These are phyloP conservation scores for Brienomyrus longianalis DNA, from an alignment of 2,113 vertebrate species.

Conservation along the genomic window DNA sequence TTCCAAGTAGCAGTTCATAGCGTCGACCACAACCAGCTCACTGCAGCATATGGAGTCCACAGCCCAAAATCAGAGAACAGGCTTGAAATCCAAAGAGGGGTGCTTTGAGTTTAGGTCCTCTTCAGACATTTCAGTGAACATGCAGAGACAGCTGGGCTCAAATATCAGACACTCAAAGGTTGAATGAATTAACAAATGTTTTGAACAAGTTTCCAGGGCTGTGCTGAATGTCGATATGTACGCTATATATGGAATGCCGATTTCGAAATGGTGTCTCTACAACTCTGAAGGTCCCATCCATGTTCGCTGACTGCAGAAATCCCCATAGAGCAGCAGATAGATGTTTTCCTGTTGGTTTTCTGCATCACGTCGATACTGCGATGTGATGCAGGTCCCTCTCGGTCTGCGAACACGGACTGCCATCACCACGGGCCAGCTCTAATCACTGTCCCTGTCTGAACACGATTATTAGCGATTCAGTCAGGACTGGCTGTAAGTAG, in stretches of 20 bases:
- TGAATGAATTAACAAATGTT: background rate
- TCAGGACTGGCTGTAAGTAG: conserved; percentile 45
- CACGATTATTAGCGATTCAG: conserved; percentile 43
- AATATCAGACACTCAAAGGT: background rate
- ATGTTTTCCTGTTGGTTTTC: background rate
- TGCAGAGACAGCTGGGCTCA: background rate
- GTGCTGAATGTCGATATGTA: background rate
- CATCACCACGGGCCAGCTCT: conserved; percentile 28
- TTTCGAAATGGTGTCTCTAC: background rate
- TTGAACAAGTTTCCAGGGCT: background rate
- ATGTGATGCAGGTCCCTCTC: background rate
- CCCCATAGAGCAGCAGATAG: background rate
- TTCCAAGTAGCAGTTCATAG: background rate
- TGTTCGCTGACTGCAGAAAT: background rate
- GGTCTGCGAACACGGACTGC: background rate
- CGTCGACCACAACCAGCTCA: background rate
- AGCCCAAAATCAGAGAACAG: background rate
- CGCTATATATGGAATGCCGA: background rate
- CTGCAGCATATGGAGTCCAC: background rate
- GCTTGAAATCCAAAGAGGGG: background rate
- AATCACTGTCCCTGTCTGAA: conserved; percentile 39
- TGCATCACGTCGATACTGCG: background rate
- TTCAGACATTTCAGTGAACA: background rate
- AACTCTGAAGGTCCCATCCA: background rate
- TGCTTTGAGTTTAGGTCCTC: background rate